These are phyloP conservation scores for Papilio polytes DNA, from an alignment of 1,140 invertebrate genomes.

Conservation along the genomic window DNA sequence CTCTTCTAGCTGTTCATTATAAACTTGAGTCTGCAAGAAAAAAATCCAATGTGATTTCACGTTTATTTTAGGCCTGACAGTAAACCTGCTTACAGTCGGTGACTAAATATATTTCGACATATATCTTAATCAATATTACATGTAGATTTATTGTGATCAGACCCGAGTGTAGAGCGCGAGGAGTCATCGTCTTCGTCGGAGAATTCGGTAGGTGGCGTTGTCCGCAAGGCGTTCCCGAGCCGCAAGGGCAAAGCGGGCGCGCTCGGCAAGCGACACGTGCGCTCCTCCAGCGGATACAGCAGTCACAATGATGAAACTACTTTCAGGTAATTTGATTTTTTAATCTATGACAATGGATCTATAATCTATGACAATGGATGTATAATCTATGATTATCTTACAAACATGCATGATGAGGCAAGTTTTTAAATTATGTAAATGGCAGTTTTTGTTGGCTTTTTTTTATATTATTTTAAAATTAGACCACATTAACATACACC, in stretches of 20 bases:
- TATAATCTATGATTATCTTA: conserved; percentile 16
- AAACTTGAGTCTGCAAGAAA: too few species aligned
- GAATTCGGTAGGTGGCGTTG: conserved; percentile 87
- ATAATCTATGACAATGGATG: conserved; percentile 18
- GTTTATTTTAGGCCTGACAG: not conserved
- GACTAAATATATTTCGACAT: not conserved
- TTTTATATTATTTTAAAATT: not conserved
- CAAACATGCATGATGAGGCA: conserved; percentile 20
- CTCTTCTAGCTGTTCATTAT: too few species aligned
- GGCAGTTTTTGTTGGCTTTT: conserved; percentile 5
- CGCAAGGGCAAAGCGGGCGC: conserved; percentile 86
- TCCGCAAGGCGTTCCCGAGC: conserved; percentile 87
- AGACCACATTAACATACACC: not conserved
- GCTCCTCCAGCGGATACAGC: conserved; percentile 90
- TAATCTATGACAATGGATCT: not conserved
- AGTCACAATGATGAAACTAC: conserved; percentile 92
- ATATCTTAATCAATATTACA: not conserved
- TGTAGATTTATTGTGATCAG: conserved; percentile 49
- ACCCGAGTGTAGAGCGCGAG: conserved; percentile 85
- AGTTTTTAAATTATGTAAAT: not conserved
- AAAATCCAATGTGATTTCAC: not conserved
- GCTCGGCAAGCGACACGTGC: conserved; percentile 86
- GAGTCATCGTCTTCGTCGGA: conserved; percentile 90
- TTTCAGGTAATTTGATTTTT: conserved; percentile 85
- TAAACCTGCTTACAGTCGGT: not conserved